Percentiles rank a stretch among this genome's conserved stretches.
Evolutionary conservation across 2,888 invertebrate genomes (phyloP).

Genomic region (Campoplex nolae): DNA sequence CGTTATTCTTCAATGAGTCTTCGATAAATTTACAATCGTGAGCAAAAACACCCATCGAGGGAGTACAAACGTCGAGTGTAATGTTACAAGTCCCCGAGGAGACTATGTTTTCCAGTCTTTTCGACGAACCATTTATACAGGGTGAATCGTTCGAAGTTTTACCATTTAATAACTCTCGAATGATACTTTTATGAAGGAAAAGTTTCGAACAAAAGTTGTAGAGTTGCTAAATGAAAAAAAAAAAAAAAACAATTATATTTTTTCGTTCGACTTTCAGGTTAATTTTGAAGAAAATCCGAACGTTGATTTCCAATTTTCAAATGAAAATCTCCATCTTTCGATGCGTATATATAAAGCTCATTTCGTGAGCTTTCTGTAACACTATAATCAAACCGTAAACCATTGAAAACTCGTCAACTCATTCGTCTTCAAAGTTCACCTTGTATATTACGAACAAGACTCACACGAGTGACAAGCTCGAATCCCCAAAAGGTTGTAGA

Average conservation of each 20-base stretch:
- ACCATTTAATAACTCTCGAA: background rate
- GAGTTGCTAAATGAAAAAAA: too few species aligned
- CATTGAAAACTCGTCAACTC: background rate
- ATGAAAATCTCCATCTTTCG: background rate
- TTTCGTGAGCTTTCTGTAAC: background rate
- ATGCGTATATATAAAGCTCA: background rate
- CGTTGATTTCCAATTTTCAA: background rate
- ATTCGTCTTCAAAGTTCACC: background rate
- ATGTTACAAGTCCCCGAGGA: slow-evolving; percentile 29
- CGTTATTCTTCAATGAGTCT: background rate
- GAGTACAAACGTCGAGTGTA: slow-evolving; percentile 17
- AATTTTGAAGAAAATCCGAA: background rate
- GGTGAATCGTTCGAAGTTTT: background rate
- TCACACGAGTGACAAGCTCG: slow-evolving; percentile 4
- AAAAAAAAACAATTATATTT: too few species aligned
- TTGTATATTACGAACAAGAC: background rate
- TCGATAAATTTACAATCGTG: background rate
- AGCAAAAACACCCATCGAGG: background rate
- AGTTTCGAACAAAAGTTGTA: background rate
- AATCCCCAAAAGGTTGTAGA: slow-evolving; percentile 21
- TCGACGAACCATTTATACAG: background rate
- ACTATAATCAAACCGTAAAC: background rate
- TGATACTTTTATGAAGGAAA: background rate
- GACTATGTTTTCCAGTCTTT: background rate
- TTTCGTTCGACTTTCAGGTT: too few species aligned